Percentiles rank a stretch among this genome's conserved stretches.
phyloP scores from a whole-genome alignment of 2,888 invertebrate genomes.

The Drosophila algonquin region DNA sequence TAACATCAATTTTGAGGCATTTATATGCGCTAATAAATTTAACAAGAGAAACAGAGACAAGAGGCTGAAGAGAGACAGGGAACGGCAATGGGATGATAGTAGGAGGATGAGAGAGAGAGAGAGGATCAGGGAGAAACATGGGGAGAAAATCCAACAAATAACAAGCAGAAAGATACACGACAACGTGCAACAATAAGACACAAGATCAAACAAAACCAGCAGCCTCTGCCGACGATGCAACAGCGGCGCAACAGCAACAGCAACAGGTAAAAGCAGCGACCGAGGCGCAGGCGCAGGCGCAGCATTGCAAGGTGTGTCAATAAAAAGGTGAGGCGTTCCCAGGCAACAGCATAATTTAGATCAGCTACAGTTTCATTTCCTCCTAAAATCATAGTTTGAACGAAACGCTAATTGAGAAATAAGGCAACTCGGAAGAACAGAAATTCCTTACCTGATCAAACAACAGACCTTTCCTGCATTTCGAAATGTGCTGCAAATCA shows the following conservation, averaged over 20 bases:
- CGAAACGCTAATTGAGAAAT: background rate
- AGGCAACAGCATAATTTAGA: background rate
- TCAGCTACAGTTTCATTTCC: background rate
- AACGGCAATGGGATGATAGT: slow-evolving; percentile 7
- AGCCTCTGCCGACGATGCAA: slow-evolving; percentile 61
- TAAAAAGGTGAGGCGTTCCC: slow-evolving; percentile 3
- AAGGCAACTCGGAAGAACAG: background rate
- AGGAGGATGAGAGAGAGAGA: slow-evolving; percentile 20
- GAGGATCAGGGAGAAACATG: slow-evolving; percentile 17
- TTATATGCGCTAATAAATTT: slow-evolving; percentile 80
- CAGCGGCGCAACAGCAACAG: slow-evolving; percentile 30
- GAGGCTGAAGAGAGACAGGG: slow-evolving; percentile 24
- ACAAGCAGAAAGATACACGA: slow-evolving; percentile 74
- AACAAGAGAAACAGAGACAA: slow-evolving; percentile 63
- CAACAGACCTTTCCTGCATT: slow-evolving; percentile 60
- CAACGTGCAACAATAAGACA: slow-evolving; percentile 77
- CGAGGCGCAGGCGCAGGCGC: slow-evolving; percentile 14
- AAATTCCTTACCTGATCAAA: slow-evolving; percentile 35
- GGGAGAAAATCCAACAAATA: slow-evolving; percentile 37
- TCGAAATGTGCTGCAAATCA: slow-evolving; percentile 70
- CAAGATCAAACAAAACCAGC: slow-evolving; percentile 79
- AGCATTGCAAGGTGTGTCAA: background rate
- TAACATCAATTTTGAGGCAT: slow-evolving; percentile 80
- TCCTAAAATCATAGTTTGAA: too few species aligned
- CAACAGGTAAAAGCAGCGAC: slow-evolving; percentile 73